Evolutionary conservation across 2,888 invertebrate species (phyloP), one percentile per base, ranked within the genome.

Genomic region (Abrostola triplasia): DNA sequence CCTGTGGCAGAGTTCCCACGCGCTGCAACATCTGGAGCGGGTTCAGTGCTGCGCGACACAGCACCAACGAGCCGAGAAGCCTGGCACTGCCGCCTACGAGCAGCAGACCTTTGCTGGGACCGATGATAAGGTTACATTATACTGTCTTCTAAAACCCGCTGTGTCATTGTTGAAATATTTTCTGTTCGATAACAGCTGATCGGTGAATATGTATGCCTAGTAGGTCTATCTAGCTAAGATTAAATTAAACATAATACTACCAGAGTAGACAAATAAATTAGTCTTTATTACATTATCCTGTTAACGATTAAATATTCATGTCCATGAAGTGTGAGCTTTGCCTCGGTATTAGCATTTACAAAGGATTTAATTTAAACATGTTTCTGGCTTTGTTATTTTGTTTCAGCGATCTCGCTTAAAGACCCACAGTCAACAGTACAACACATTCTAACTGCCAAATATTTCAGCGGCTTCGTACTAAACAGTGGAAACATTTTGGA

Each of bases 1-100:
- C 0, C 91, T 98, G 44, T 98, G 98, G 98, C 96, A 95, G 91
- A 97, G 97, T 80, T 96, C 96, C 0, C 95, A 96, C 62, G 96
- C 96, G 1, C 89, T 96, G 42, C 96, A 96, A 72, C 89, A 92
- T 61, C 67, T 93, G 62, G 92, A 91, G 5, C 85, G 91, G 6
- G 89, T 84, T 36, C 92, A 92, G 73, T 94, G 94, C 81, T 93
- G 93, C 69, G 90, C 88, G 0, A 80, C 91, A 24, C 92, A 93
- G 64, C 90, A 90, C 58, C 89, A 91, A 0, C 87, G 89, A 0
- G 75, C 81, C 0, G 92, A 88, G 52, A 91, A 90, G 67, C 61
- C 88, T 1, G 79, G 81, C 24, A 60, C 82, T 0, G 62, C 79
- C 10, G 67, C 71, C 24, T 85, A 76, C 57, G 92, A 93, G 24